Base-by-base conservation (phyloP, 2,797 vertebrate genomes). In the Anguilla anguilla region DNA sequence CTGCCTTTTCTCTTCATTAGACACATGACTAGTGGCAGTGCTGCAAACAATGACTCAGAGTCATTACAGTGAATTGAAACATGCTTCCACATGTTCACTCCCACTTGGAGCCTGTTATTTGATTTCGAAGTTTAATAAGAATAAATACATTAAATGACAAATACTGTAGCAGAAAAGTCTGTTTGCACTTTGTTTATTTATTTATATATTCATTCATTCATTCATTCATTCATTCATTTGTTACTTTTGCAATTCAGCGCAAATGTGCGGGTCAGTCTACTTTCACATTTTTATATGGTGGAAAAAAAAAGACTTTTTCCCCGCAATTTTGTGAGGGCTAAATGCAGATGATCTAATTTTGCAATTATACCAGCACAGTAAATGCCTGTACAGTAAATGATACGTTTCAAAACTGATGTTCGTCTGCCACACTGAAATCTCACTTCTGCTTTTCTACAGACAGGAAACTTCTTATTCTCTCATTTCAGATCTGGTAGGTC, bases 371-470 rank as follows among this genome's bases (percentile, higher is more conserved):
- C 83, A 85, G 49, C 49, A 82, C 19, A 59, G 39, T 39, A 81
- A 61, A 51, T n/a, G 46, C 53, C 13, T 9, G 9, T 9, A 17
- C 15, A 57, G 77, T 28, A 85, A 79, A 59, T 31, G 46, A 46
- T 39, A 87, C 17, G 28, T 88, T 87, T 49, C 87, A 28, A 74
- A 84, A 55, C 46, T 31, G 49, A 49, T 87, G 77, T 59, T 28
- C 49, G 79, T 87, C 86, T 85, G 83, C 67, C 46, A 39, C 69
- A 79, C 67, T 74, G 67, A 57, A 77, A 51, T 88, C 53, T 85
- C 87, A 88, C 83, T 88, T 88, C 85, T 86, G 72, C 46, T 88
- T 53, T 43, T 86, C 57, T 25, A 79, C 51, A 49, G 25, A 74
- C 69, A 57, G 39, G 53, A 83, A 72, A 49, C 39, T 86, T 86